Percentiles rank a stretch among this genome's conserved stretches.
phyloP scores from a whole-genome alignment of 2,113 vertebrate genomes.

The Conger conger region DNA sequence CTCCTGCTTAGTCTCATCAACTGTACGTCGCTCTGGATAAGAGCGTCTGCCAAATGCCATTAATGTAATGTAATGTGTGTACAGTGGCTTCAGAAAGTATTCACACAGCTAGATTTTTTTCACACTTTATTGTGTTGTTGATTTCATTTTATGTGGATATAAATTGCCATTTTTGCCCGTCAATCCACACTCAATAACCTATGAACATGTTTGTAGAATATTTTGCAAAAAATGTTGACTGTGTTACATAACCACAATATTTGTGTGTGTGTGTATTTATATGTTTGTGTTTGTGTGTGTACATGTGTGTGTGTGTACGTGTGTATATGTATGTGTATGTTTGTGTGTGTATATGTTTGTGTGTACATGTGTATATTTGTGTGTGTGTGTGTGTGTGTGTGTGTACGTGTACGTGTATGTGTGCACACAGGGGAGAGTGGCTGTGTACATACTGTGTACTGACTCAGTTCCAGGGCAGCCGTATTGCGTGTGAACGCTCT shows the following conservation, averaged over 20 bases:
- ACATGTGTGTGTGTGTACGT: conserved; percentile 1
- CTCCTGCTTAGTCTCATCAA: too few relatives aligned
- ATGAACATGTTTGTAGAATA: too few relatives aligned
- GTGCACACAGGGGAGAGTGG: conserved; percentile 51
- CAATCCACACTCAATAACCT: too few relatives aligned
- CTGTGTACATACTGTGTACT: conserved; percentile 7
- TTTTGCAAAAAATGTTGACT: neutral
- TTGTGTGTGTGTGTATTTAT: neutral
- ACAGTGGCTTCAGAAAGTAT: too few relatives aligned
- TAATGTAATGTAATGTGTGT: too few relatives aligned
- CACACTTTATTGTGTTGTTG: too few relatives aligned
- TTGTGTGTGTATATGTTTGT: neutral
- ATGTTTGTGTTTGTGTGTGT: neutral
- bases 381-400: neutral
- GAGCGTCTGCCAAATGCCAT: too few relatives aligned
- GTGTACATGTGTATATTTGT: neutral
- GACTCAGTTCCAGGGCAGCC: neutral
- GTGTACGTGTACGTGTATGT: neutral
- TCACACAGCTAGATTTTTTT: too few relatives aligned
- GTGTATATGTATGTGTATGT: neutral
- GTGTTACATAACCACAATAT: neutral
- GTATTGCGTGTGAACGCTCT: neutral
- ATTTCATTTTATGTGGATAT: too few relatives aligned
- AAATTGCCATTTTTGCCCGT: too few relatives aligned
- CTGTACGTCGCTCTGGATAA: too few relatives aligned